phyloP scores from a whole-genome alignment of 2,888 invertebrate species.

The Zygothrica quintamaculata region DNA sequence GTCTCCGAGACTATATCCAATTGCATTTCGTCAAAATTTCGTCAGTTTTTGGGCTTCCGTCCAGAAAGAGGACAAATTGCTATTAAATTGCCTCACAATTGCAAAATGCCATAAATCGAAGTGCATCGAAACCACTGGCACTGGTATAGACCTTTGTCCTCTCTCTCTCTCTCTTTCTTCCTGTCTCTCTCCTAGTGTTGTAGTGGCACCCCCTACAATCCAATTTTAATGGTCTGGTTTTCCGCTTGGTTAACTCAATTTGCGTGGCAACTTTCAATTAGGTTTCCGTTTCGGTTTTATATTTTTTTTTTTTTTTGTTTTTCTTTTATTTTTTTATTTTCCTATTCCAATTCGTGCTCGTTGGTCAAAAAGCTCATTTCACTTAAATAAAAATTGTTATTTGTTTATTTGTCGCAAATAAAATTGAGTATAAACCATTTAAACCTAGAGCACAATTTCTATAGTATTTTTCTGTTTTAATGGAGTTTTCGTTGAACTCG shows the following conservation, averaged over 20 bases:
- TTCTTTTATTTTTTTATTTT: slow-evolving; percentile 30
- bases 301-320: slow-evolving; percentile 37
- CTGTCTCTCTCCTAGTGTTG: slow-evolving; percentile 16
- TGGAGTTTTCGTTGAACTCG: slow-evolving; percentile 66
- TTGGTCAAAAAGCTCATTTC: slow-evolving; percentile 10
- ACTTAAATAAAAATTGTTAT: slow-evolving; percentile 57
- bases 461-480: slow-evolving; percentile 42
- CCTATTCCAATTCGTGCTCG: not conserved
- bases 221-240: slow-evolving; percentile 79
- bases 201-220: slow-evolving; percentile 35
- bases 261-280: slow-evolving; percentile 81
- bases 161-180: slow-evolving; percentile 3
- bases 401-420: slow-evolving; percentile 78
- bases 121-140: slow-evolving; percentile 21
- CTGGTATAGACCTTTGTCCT: slow-evolving; percentile 7
- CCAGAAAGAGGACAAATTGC: slow-evolving; percentile 68
- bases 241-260: slow-evolving; percentile 80
- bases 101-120: slow-evolving; percentile 76
- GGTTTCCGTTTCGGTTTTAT: slow-evolving; percentile 57
- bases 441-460: slow-evolving; percentile 39
- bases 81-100: slow-evolving; percentile 79
- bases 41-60: slow-evolving; percentile 53
- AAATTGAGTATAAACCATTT: slow-evolving; percentile 49
- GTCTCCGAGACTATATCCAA: slow-evolving; percentile 57
- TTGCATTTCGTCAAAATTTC: slow-evolving; percentile 76